These are phyloP conservation scores for Mesitornis unicolor DNA, from an alignment of 2,113 vertebrate genomes.

Conservation along the genomic window DNA sequence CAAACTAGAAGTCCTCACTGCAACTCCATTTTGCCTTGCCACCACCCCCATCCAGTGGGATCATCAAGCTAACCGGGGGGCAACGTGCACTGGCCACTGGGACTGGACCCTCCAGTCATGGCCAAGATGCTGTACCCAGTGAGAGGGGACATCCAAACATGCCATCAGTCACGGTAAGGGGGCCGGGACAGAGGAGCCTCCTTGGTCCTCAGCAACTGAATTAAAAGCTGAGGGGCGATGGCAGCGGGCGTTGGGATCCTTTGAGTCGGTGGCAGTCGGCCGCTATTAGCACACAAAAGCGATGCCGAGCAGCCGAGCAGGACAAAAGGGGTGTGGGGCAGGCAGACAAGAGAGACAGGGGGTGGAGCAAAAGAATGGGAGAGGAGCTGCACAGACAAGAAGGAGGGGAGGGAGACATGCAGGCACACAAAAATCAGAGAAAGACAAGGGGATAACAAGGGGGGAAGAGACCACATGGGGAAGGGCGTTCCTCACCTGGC, in stretches of 20 bases:
- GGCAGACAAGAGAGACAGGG: slow-evolving; percentile 24
- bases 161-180: neutral
- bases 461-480: slow-evolving; percentile 3
- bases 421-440: neutral
- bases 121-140: neutral
- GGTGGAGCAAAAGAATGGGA: slow-evolving; percentile 52
- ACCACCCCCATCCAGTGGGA: rapidly evolving
- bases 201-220: neutral
- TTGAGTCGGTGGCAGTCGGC: neutral
- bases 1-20: neutral
- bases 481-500: slow-evolving; percentile 33
- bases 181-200: neutral
- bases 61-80: rapidly evolving
- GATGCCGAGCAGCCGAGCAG: neutral
- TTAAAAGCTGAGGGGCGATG: neutral
- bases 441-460: slow-evolving; percentile 22
- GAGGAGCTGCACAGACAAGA: neutral
- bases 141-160: rapidly evolving
- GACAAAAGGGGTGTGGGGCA: slow-evolving; percentile 47
- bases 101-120: neutral
- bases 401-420: neutral
- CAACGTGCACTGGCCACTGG: rapidly evolving
- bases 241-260: neutral
- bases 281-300: slow-evolving; percentile 43
- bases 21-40: neutral